Base-by-base conservation (phyloP, 1,140 invertebrate species). In the Drosophila asahinai region DNA sequence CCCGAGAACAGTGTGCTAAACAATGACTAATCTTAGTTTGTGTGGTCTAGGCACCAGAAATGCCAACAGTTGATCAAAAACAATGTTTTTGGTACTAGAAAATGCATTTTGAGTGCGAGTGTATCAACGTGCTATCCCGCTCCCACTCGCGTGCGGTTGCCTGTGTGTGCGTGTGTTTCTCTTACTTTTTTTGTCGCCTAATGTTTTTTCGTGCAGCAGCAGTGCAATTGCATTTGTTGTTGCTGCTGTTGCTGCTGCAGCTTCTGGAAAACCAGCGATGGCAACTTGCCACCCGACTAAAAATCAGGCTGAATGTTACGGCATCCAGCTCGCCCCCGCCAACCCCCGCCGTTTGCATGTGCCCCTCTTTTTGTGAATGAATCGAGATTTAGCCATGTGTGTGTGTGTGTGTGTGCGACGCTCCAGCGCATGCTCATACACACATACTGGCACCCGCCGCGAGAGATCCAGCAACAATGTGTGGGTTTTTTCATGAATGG, bases 401-500 rank as follows among this genome's bases (percentile, higher is more conserved):
- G 60, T 67, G 52, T 72, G 67, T 60, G 66, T 65, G 52, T 72
- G 67, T 60, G 66, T 65, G 66, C 49, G 84, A 77, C 84, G 83
- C 83, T 86, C 63, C 64, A 66, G 77, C 73, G 78, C 83, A 68
- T 68, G 66, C 66, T 45, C 84, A 70, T 86, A 87, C 82, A 86
- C 72, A 83, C 78, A 77, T 74, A 74, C 80, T 52, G 54, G 59
- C 60, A 48, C 42, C 70, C 59, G 59, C 27, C 22, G 64, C 40
- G 67, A 71, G 71, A 73, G 66, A 67, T 66, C 71, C 81, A 75
- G 66, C 74, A 89, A 80, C 84, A 78, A 81, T 87, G 90, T 92
- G 83, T 92, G 87, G 91, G 77, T 89, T 82, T 80, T 84, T 91
- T 92, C 87, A 92, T 92, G 91, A 92, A 92, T 92, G 91, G 87